These are phyloP conservation scores for Melikaiella ostensackeni DNA, from an alignment of 2,888 invertebrate species.

Conservation along the genomic window DNA sequence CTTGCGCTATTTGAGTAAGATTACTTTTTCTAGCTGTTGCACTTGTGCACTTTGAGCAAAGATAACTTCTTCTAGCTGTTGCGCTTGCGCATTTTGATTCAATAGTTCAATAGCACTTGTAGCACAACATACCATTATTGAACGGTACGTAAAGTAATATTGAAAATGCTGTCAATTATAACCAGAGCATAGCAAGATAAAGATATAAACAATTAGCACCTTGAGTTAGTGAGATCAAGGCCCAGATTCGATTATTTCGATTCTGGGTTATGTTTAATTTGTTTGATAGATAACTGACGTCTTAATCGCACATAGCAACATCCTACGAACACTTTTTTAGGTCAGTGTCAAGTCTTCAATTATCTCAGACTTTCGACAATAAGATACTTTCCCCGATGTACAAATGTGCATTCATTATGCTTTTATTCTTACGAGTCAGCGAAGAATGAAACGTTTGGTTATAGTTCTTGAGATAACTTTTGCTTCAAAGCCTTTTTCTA, in stretches of 20 bases:
- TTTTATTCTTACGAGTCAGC: not conserved
- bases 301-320: not conserved
- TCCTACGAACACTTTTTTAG: not conserved
- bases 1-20: too few relatives aligned
- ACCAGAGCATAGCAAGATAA: not conserved
- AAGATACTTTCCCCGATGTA: slow-evolving; percentile 1
- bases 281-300: not conserved
- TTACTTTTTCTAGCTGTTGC: too few relatives aligned
- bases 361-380: not conserved
- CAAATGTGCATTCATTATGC: not conserved
- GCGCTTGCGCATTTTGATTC: too few relatives aligned
- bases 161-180: not conserved
- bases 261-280: not conserved
- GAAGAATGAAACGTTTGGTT: not conserved
- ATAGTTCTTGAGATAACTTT: slow-evolving; percentile 5
- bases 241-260: not conserved
- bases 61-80: too few relatives aligned
- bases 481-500: slow-evolving; percentile 1
- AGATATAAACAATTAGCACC: not conserved
- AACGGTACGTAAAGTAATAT: not conserved
- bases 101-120: too few relatives aligned
- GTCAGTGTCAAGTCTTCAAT: slow-evolving; percentile 11
- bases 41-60: too few relatives aligned
- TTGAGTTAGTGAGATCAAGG: not conserved
- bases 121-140: too few relatives aligned